phyloP scores from a whole-genome alignment of 2,888 invertebrate species.

The Rosalia funebris region DNA sequence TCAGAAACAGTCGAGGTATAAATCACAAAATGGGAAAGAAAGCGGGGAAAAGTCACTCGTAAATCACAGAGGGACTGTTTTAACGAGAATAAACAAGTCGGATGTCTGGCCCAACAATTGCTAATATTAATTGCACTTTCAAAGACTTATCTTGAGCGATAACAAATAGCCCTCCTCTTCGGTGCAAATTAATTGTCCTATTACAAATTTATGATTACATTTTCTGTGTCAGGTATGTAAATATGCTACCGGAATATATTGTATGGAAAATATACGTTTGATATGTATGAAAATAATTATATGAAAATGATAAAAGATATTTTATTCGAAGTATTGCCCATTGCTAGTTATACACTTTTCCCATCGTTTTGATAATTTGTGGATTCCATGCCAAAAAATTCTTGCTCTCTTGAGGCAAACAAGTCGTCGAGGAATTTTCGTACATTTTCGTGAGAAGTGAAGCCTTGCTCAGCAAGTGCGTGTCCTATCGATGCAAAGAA shows the following conservation, averaged over 20 bases:
- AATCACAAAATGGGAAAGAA: neutral
- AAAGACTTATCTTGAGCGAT: neutral
- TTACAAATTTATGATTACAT: neutral
- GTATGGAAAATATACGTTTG: too few relatives aligned
- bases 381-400: too few relatives aligned
- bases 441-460: too few relatives aligned
- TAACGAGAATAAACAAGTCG: neutral
- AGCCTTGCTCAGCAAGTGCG: too few relatives aligned
- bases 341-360: too few relatives aligned
- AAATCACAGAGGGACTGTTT: neutral
- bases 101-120: neutral
- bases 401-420: too few relatives aligned
- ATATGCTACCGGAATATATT: constrained; percentile 1
- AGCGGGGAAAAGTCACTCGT: neutral
- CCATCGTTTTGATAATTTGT: too few relatives aligned
- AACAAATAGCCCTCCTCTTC: neutral
- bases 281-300: too few relatives aligned
- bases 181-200: neutral
- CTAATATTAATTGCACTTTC: neutral
- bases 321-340: too few relatives aligned
- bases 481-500: too few relatives aligned
- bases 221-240: constrained; percentile 24
- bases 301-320: too few relatives aligned
- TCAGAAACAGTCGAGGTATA: neutral
- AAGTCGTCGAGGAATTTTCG: too few relatives aligned